Percentiles rank a stretch among this genome's conserved stretches.
Evolutionary conservation across 1,140 invertebrate genomes (phyloP).

Genomic region (Sarcophaga peregrina): DNA sequence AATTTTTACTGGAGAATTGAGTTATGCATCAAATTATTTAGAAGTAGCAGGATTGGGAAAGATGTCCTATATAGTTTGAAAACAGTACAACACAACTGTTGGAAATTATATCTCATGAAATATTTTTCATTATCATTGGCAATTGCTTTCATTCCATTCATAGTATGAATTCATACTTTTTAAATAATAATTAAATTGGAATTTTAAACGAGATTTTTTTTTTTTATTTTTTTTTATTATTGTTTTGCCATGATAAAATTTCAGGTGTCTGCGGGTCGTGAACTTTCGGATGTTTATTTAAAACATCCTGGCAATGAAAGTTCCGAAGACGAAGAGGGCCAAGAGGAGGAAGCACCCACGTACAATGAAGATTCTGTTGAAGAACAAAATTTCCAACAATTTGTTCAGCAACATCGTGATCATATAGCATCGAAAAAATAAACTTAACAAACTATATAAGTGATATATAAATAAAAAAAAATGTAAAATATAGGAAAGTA

Average conservation of each 20-base stretch:
- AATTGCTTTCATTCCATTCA: too few species aligned
- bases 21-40: too few species aligned
- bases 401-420: slow-evolving; percentile 46
- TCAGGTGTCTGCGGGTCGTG: slow-evolving; percentile 70
- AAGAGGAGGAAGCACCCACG: slow-evolving; percentile 61
- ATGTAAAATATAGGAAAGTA: neutral
- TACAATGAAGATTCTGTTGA: slow-evolving; percentile 48
- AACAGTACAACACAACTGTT: too few species aligned
- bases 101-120: too few species aligned
- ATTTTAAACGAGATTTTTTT: too few species aligned
- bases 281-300: slow-evolving; percentile 76
- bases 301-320: slow-evolving; percentile 78
- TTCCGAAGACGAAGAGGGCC: slow-evolving; percentile 79
- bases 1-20: too few species aligned
- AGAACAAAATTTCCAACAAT: slow-evolving; percentile 50
- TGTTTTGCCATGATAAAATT: slow-evolving; percentile 47
- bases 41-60: too few species aligned
- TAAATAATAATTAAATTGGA: too few species aligned
- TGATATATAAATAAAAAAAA: neutral
- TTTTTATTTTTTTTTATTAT: too few species aligned
- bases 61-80: too few species aligned
- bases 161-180: too few species aligned
- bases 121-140: too few species aligned
- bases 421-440: neutral
- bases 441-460: neutral